Percentiles rank a stretch among this genome's conserved stretches.
Evolutionary conservation across 1,140 invertebrate species (phyloP).

Genomic region (Bombus superbus): DNA sequence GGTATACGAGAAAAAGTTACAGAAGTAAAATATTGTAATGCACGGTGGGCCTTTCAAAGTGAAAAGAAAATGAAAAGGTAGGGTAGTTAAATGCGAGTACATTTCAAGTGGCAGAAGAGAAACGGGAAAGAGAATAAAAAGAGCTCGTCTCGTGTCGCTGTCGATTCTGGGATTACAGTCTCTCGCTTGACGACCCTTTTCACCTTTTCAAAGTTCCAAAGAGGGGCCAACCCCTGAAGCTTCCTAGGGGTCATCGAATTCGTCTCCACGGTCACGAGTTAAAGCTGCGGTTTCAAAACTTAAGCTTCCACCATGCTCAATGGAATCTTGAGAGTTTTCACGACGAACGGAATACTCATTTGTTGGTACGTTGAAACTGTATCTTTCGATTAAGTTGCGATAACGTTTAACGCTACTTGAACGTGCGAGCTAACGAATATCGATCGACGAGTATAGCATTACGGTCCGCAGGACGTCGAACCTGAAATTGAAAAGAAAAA

Average conservation of each 20-base stretch:
- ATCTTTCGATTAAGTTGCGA: neutral
- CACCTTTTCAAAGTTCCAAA: constrained; percentile 52
- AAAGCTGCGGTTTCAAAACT: constrained; percentile 16
- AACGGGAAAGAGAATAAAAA: constrained; percentile 39
- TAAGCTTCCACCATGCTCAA: neutral
- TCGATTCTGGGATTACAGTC: constrained; percentile 53
- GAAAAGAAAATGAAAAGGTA: constrained; percentile 38
- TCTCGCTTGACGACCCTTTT: constrained; percentile 40
- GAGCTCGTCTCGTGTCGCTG: constrained; percentile 43
- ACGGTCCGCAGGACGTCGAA: no score
- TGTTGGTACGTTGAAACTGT: neutral
- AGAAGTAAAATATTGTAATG: constrained; percentile 44
- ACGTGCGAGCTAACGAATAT: no score
- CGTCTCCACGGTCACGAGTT: constrained; percentile 40
- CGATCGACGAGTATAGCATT: no score
- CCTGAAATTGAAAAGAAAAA: no score
- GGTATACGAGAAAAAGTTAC: constrained; percentile 8
- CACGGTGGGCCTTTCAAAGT: constrained; percentile 34
- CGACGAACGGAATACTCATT: neutral
- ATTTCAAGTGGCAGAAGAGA: constrained; percentile 40
- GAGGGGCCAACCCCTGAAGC: constrained; percentile 41
- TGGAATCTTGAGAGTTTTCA: neutral
- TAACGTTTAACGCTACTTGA: no score
- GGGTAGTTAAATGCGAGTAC: constrained; percentile 48
- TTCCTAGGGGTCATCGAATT: constrained; percentile 47